These are phyloP conservation scores for Grammomys dolichurus DNA, from an alignment of 2,113 vertebrate genomes.

Conservation along the genomic window DNA sequence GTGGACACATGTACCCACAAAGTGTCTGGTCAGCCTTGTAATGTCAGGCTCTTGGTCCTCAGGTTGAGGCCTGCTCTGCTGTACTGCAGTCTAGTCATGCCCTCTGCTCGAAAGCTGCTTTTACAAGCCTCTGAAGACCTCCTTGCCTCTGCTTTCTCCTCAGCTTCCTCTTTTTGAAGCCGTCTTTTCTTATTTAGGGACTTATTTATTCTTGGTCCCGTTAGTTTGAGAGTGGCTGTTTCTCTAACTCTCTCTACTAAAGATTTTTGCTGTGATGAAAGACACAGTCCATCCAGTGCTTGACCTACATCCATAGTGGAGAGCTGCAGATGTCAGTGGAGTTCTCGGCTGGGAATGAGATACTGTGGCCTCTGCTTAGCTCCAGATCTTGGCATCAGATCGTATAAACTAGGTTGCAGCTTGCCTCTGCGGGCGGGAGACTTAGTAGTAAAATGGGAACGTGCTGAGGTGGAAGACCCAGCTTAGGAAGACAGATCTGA, in stretches of 20 bases:
- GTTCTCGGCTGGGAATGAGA: neutral
- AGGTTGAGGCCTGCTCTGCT: neutral
- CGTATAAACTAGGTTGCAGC: neutral
- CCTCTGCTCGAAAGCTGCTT: neutral
- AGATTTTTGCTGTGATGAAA: neutral
- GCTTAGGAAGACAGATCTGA: neutral
- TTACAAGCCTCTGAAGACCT: neutral
- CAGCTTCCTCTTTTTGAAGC: neutral
- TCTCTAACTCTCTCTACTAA: neutral
- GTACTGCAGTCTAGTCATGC: neutral
- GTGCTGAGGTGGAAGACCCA: neutral
- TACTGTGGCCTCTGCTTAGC: neutral
- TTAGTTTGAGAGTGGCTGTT: neutral
- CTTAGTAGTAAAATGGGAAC: slow-evolving; percentile 26
- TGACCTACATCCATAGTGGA: neutral
- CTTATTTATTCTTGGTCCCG: neutral
- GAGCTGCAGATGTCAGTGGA: neutral
- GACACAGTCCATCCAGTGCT: fast-evolving
- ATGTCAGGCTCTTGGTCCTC: neutral
- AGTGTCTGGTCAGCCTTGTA: neutral
- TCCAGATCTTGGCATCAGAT: neutral
- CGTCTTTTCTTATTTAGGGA: neutral
- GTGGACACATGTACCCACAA: too few relatives aligned
- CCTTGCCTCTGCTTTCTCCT: neutral
- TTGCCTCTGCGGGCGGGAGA: neutral